phyloP scores from a whole-genome alignment of 2,888 invertebrate species.

The Philonicus albiceps region DNA sequence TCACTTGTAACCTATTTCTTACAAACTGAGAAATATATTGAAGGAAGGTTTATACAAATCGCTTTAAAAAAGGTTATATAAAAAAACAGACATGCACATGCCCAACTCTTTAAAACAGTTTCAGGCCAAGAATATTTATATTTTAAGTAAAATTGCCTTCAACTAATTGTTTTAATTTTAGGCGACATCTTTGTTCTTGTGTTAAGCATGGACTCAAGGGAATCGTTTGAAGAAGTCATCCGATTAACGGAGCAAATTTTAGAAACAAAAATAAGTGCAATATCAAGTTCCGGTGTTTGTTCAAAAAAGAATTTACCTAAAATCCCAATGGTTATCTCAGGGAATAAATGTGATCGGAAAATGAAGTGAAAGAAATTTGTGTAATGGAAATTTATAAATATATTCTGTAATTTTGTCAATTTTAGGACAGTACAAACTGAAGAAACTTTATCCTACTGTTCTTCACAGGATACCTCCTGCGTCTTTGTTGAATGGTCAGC shows the following conservation, averaged over 20 bases:
- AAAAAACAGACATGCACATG: too few species aligned
- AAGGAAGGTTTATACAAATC: too few species aligned
- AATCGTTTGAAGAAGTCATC: constrained; percentile 85
- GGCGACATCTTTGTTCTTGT: constrained; percentile 83
- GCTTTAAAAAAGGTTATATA: too few species aligned
- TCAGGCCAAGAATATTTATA: too few species aligned
- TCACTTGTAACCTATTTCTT: too few species aligned
- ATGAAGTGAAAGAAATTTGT: constrained; percentile 68
- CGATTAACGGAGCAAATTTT: constrained; percentile 81
- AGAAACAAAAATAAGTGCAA: constrained; percentile 81
- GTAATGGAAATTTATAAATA: background rate
- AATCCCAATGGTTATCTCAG: constrained; percentile 87
- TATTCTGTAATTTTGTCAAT: background rate
- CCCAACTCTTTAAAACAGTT: too few species aligned
- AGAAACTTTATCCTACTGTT: constrained; percentile 80
- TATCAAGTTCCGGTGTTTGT: constrained; percentile 68
- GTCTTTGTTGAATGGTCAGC: constrained; percentile 86
- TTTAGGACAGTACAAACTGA: constrained; percentile 77
- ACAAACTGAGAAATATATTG: too few species aligned
- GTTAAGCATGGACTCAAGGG: constrained; percentile 84
- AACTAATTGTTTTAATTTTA: constrained; percentile 54
- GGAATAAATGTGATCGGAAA: constrained; percentile 86
- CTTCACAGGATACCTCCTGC: constrained; percentile 78
- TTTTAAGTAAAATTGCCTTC: too few species aligned
- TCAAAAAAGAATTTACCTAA: constrained; percentile 71